These are phyloP conservation scores for Plectropomus leopardus DNA, from an alignment of 2,113 vertebrate genomes.

Conservation along the genomic window DNA sequence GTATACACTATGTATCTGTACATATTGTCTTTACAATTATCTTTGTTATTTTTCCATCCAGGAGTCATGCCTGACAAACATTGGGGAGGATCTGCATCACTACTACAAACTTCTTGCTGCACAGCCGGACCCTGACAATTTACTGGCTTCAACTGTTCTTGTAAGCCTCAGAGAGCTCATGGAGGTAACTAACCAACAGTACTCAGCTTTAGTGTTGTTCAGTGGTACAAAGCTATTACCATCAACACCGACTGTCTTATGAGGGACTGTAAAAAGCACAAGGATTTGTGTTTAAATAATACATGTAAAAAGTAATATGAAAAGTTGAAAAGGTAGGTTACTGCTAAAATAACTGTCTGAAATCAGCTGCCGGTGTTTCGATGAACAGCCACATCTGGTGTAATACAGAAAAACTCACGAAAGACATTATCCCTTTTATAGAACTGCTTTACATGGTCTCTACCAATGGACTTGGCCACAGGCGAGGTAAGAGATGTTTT, in stretches of 20 bases:
- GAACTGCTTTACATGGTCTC: slow-evolving; percentile 68
- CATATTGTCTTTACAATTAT: neutral
- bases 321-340: too few species aligned
- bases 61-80: slow-evolving; percentile 74
- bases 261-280: too few species aligned
- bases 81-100: slow-evolving; percentile 73
- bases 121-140: slow-evolving; percentile 45
- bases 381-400: neutral
- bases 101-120: slow-evolving; percentile 66
- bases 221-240: too few species aligned
- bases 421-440: slow-evolving; percentile 59
- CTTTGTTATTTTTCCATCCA: slow-evolving; percentile 37
- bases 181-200: slow-evolving; percentile 62
- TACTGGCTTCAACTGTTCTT: slow-evolving; percentile 47
- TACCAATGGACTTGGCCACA: neutral
- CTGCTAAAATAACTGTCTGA: too few species aligned
- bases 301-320: too few species aligned
- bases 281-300: too few species aligned
- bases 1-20: neutral
- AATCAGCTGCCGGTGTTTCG: too few species aligned
- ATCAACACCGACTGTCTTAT: too few species aligned
- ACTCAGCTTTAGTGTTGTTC: too few species aligned
- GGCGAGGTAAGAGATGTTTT: slow-evolving; percentile 38
- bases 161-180: slow-evolving; percentile 69
- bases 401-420: neutral